Evolutionary conservation across 2,888 invertebrate genomes (phyloP), one percentile per base, ranked within the genome.

Genomic region (Cosmorhoe ocellata): DNA sequence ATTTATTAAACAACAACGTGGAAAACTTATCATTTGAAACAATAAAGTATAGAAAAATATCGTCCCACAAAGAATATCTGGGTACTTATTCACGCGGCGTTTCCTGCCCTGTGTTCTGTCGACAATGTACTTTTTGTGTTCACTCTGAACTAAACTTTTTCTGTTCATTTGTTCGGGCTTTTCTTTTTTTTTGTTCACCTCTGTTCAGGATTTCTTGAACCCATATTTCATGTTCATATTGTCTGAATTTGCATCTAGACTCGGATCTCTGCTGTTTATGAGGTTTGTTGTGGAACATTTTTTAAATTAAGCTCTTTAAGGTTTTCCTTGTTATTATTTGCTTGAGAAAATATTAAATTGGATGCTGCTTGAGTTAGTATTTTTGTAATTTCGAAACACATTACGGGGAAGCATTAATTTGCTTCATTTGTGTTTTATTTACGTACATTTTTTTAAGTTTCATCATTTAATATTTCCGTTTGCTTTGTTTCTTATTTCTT

Each of bases 191-290:
- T 79, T 79, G 77, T 76, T 75, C 75, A 68, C 66, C 70, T 70
- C 53, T 57, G 55, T 48, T 56, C 87, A 87, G 89, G 89, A 89
- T 90, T 83, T 87, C 89, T 88, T 83, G 82, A 79, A 79, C 86
- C 86, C 89, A 85, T 90, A 89, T 90, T 89, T 90, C 84, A 89
- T 80, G 76, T 79, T 90, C 89, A 90, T 90, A 90, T 90, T 90
- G 89, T 84, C 71, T 72, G 61, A 65, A 76, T 81, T 84, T 77
- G 73, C 79, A 77, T 81, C 73, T 66, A 72, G 66, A 45, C 58
- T 54, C 55, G 66, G 58, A 58, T 58, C 44, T 59, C 56, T 56
- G 56, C 48, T 56, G 57, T 59, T 61, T 59, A 57, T 61, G 30
- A 27, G 51, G 59, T 65, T 72, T 73, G 67, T 69, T 74, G 67